Percentiles rank a stretch among this genome's conserved stretches.
Evolutionary conservation across 2,888 invertebrate species (phyloP).

Genomic region (Erebia ligea): DNA sequence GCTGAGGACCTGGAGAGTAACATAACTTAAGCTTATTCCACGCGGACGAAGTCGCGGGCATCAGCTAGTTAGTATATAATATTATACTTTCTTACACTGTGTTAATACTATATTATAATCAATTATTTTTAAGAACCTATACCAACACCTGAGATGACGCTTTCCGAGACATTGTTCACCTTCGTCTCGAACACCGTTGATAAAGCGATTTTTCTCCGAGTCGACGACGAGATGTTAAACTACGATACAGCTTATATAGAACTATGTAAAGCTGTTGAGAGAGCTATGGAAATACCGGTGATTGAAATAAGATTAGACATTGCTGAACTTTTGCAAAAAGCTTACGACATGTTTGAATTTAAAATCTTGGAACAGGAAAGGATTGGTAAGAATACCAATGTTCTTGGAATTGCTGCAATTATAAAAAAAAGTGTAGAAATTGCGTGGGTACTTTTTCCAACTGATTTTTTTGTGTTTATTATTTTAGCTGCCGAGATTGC

Average conservation of each 20-base stretch:
- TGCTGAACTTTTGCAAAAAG: constrained; percentile 54
- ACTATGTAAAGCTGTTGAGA: constrained; percentile 62
- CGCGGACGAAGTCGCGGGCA: too few relatives aligned
- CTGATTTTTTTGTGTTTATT: too few relatives aligned
- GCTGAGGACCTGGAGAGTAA: too few relatives aligned
- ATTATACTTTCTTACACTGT: too few relatives aligned
- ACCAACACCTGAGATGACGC: constrained; percentile 62
- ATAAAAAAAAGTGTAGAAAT: background rate
- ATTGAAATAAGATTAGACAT: constrained; percentile 64
- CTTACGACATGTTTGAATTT: constrained; percentile 63
- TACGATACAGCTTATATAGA: constrained; percentile 74
- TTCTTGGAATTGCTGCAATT: background rate
- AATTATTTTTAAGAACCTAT: constrained; percentile 56
- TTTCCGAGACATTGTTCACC: constrained; percentile 56
- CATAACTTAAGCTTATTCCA: too few relatives aligned
- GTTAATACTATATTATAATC: background rate
- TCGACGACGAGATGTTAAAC: constrained; percentile 56
- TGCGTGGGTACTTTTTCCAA: background rate
- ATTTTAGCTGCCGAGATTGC: constrained; percentile 67
- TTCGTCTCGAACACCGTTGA: constrained; percentile 64
- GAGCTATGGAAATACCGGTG: constrained; percentile 74
- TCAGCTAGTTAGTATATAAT: too few relatives aligned
- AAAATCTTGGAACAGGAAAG: constrained; percentile 63
- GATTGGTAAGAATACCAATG: constrained; percentile 51
- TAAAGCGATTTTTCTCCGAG: constrained; percentile 62